These are phyloP conservation scores for Embiotoca jacksoni DNA, from an alignment of 2,113 vertebrate genomes.

Conservation along the genomic window DNA sequence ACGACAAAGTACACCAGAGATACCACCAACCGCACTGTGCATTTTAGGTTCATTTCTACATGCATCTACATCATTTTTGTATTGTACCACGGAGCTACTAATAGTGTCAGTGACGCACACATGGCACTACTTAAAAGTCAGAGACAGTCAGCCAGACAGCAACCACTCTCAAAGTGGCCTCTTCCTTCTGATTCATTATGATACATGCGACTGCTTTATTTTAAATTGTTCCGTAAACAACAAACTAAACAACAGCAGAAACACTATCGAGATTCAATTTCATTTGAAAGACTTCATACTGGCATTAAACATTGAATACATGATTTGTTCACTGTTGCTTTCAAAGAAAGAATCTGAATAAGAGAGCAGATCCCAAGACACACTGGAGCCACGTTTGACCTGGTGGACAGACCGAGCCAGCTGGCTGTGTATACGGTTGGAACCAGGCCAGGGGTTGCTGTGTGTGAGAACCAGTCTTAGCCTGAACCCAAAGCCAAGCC, in stretches of 20 bases:
- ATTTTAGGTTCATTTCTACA: too few species aligned
- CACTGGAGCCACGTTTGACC: conserved; percentile 53
- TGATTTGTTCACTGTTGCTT: conserved; percentile 2
- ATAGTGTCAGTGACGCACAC: too few species aligned
- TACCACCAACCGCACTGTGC: too few species aligned
- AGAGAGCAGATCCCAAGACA: conserved; percentile 16
- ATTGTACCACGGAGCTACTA: too few species aligned
- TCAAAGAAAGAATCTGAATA: conserved; percentile 24
- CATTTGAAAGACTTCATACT: background rate
- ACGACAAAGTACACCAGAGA: background rate
- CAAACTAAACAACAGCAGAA: background rate
- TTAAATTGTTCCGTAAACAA: background rate
- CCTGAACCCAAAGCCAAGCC: background rate
- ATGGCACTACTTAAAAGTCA: background rate
- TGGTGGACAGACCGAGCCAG: conserved; percentile 49
- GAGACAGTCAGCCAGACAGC: background rate
- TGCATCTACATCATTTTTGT: too few species aligned
- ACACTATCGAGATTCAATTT: background rate
- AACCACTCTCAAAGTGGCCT: too few species aligned
- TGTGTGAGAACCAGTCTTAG: conserved; percentile 47
- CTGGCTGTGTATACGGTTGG: conserved; percentile 46
- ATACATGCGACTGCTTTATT: background rate
- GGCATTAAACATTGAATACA: background rate
- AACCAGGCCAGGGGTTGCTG: conserved; percentile 35
- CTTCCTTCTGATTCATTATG: background rate